Conservation (phyloP, 92 coral and sea anemone genomes). For the Blastomussa wellsi region DNA sequence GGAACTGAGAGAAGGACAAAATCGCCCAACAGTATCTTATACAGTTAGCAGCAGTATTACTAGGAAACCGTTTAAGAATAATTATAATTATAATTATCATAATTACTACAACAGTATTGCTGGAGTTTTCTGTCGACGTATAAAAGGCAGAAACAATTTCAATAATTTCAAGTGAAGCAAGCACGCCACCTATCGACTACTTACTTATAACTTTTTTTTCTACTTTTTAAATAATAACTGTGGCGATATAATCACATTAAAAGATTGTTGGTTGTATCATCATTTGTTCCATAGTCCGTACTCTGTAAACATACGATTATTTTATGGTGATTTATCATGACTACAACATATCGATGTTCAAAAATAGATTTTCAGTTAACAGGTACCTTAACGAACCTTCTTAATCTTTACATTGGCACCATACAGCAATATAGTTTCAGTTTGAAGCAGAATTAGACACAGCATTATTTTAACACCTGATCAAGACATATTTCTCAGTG, state of each 20-base stretch:
- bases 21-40: background rate
- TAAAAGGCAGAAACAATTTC: background rate
- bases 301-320: too few relatives aligned
- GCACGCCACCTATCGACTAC: background rate
- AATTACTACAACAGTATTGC: too few relatives aligned
- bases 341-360: background rate
- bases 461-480: background rate
- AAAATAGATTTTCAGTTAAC: background rate
- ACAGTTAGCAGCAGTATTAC: background rate
- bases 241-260: background rate
- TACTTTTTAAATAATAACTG: background rate
- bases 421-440: background rate
- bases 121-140: background rate
- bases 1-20: background rate
- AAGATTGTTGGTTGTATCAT: background rate
- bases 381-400: background rate
- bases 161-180: background rate
- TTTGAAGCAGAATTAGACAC: background rate
- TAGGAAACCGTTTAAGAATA: too few relatives aligned
- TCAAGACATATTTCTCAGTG: background rate
- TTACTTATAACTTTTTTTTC: background rate
- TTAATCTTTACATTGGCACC: background rate
- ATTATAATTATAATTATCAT: too few relatives aligned
- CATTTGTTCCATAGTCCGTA: background rate
- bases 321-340: background rate